Evolutionary conservation across 2,797 vertebrate species (phyloP).

Genomic region (Perodicticus potto): DNA sequence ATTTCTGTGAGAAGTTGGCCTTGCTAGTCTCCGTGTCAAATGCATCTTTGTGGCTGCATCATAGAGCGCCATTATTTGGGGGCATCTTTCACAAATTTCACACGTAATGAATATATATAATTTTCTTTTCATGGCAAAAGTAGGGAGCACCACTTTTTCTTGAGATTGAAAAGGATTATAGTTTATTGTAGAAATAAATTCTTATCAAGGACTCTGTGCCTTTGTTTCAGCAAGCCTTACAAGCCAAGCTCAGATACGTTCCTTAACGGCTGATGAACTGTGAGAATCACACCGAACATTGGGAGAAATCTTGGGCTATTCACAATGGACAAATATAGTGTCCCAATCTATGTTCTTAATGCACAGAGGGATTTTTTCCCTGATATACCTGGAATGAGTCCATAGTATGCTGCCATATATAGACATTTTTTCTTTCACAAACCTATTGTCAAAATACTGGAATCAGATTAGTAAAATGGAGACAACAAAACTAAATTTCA

Average conservation of each 20-base stretch:
- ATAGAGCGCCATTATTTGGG: conserved; percentile 47
- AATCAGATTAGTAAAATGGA: conserved; percentile 22
- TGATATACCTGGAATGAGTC: neutral
- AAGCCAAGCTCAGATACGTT: neutral
- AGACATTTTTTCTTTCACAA: neutral
- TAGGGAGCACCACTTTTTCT: neutral
- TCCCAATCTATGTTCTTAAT: neutral
- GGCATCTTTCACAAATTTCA: conserved; percentile 70
- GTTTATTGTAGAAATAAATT: conserved; percentile 66
- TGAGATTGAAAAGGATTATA: conserved; percentile 56
- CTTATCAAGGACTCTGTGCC: conserved; percentile 22
- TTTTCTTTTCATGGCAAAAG: conserved; percentile 67
- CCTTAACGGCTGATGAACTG: conserved; percentile 1
- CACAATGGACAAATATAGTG: neutral
- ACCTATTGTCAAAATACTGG: neutral
- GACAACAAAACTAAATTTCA: conserved; percentile 35
- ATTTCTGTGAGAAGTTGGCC: conserved; percentile 58
- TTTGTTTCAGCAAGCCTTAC: conserved; percentile 36
- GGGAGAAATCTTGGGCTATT: neutral
- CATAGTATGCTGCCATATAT: neutral
- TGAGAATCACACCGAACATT: neutral
- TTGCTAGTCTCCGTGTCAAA: conserved; percentile 64
- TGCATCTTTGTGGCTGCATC: conserved; percentile 56
- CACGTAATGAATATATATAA: conserved; percentile 55
- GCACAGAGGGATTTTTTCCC: neutral